Conservation (phyloP, 2,113 vertebrate species). For the Gila orcuttii region DNA sequence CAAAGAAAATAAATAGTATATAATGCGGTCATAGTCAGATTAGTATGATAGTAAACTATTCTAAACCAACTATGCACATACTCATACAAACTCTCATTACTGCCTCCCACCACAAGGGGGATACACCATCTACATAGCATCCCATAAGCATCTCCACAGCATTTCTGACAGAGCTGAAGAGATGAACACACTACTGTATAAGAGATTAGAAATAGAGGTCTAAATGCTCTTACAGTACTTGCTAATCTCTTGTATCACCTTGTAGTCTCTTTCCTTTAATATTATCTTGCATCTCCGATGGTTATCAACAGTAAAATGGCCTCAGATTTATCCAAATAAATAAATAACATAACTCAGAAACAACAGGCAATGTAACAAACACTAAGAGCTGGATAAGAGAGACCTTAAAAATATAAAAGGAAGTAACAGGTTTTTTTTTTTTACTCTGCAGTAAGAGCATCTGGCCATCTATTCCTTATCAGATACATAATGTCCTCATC, state of each 20-base stretch:
- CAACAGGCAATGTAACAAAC: neutral
- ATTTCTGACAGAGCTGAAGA: neutral
- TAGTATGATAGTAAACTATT: neutral
- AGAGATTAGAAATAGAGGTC: neutral
- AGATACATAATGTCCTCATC: neutral
- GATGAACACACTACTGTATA: neutral
- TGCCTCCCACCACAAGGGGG: constrained; percentile 9
- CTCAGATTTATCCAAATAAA: neutral
- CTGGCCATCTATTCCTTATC: neutral
- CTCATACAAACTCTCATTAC: neutral
- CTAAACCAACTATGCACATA: neutral
- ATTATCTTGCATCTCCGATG: no score
- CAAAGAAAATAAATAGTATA: neutral
- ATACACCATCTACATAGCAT: neutral
- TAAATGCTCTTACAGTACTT: neutral
- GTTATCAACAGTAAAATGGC: no score
- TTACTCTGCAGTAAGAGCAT: neutral
- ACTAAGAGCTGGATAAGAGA: neutral
- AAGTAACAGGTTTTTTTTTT: neutral
- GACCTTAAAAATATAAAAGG: neutral
- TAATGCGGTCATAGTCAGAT: neutral
- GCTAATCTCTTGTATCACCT: no score
- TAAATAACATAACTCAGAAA: neutral
- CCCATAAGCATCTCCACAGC: neutral
- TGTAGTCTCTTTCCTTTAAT: no score